phyloP scores from a whole-genome alignment of 2,888 invertebrate species.

The Drepanosiphum platanoidis region DNA sequence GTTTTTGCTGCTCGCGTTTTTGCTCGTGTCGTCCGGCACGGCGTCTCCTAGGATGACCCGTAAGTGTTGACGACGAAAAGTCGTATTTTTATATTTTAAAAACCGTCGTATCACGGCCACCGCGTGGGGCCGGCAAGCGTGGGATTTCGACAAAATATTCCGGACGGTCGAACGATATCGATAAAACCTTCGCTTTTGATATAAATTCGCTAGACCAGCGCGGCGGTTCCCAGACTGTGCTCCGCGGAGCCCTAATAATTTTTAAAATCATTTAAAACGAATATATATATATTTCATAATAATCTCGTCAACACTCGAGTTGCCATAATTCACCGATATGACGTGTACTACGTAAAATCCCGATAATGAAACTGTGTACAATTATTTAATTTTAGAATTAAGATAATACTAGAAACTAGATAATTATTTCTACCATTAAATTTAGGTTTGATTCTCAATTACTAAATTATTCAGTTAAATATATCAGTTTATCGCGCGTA shows the following conservation, averaged over 20 bases:
- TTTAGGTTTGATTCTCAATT: constrained; percentile 11
- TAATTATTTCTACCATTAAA: constrained; percentile 5
- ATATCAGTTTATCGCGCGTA: background rate
- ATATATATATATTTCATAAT: constrained; percentile 17
- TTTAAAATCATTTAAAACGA: constrained; percentile 35
- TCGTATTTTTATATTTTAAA: no score
- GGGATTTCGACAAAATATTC: no score
- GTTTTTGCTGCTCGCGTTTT: background rate
- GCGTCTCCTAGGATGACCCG: background rate
- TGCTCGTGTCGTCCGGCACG: background rate
- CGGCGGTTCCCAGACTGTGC: background rate
- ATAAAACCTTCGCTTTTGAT: no score
- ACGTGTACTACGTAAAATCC: background rate
- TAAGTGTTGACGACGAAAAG: no score
- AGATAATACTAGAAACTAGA: background rate
- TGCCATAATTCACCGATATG: background rate
- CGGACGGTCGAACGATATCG: no score
- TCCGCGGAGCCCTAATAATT: constrained; percentile 5
- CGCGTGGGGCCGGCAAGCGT: no score
- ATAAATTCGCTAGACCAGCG: no score
- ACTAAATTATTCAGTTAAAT: no score
- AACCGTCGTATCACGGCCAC: no score
- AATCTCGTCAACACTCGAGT: background rate
- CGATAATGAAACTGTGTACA: constrained; percentile 7
- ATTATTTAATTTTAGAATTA: constrained; percentile 2